These are phyloP conservation scores for Stenopsyche tienmushanensis DNA, from an alignment of 1,140 invertebrate species.

Conservation along the genomic window DNA sequence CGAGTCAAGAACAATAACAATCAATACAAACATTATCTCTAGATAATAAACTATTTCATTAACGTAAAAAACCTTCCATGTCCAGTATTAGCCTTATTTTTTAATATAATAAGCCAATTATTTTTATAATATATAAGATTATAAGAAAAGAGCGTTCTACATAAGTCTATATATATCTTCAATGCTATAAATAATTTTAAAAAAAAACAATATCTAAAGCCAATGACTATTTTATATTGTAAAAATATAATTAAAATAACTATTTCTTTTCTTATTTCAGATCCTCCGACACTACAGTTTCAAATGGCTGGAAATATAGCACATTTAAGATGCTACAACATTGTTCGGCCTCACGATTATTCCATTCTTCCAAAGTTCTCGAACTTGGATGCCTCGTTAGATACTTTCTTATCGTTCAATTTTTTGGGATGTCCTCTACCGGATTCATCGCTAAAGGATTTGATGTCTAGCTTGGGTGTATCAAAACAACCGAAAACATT, in stretches of 20 bases:
- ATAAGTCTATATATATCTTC: no score
- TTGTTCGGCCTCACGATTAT: conserved; percentile 21
- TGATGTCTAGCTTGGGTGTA: conserved; percentile 49
- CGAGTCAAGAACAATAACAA: conserved; percentile 30
- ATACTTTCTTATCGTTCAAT: conserved; percentile 41
- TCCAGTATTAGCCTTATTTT: no score
- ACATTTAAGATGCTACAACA: conserved; percentile 15
- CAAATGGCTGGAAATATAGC: no score
- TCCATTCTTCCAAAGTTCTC: conserved; percentile 20
- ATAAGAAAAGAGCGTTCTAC: background rate
- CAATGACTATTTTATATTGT: background rate
- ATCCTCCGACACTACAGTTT: no score
- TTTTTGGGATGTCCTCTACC: conserved; percentile 54
- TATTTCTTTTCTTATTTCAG: conserved; percentile 20
- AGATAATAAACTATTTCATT: no score
- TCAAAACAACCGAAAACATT: conserved; percentile 49
- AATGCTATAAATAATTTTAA: background rate
- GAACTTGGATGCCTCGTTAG: background rate
- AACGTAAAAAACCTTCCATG: no score
- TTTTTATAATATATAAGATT: no score
- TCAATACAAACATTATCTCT: conserved; percentile 36
- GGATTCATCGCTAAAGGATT: conserved; percentile 47
- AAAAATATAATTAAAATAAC: conserved; percentile 1
- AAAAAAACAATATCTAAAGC: no score
- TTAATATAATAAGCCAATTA: no score